Evolutionary conservation across 1,140 invertebrate genomes (phyloP).

Genomic region (Grapholita molesta): DNA sequence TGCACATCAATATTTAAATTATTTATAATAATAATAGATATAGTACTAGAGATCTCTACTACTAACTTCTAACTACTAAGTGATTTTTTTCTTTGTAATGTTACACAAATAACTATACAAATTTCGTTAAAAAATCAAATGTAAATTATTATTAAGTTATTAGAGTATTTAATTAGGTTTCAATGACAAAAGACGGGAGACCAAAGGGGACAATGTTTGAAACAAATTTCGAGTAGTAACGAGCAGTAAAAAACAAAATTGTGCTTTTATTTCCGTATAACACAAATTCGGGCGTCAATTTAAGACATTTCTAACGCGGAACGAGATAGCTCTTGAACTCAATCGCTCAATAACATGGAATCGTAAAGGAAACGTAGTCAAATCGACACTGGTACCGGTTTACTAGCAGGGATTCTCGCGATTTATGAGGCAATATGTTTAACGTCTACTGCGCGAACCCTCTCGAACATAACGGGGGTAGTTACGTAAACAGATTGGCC

Average conservation of each 20-base stretch:
- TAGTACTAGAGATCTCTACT: too few relatives aligned
- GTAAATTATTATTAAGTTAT: too few relatives aligned
- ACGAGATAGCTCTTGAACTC: slow-evolving; percentile 22
- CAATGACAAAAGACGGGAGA: too few relatives aligned
- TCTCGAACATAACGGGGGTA: slow-evolving; percentile 72
- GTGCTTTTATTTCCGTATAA: not conserved
- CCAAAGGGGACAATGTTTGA: too few relatives aligned
- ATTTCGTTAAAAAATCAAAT: too few relatives aligned
- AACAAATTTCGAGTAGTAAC: too few relatives aligned
- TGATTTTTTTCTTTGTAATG: too few relatives aligned
- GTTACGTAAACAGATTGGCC: slow-evolving; percentile 77
- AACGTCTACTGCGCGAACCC: slow-evolving; percentile 73
- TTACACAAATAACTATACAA: too few relatives aligned
- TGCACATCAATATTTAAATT: too few relatives aligned
- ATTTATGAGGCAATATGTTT: slow-evolving; percentile 78
- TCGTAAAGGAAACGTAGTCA: slow-evolving; percentile 70
- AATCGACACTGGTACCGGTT: slow-evolving; percentile 69
- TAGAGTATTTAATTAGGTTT: too few relatives aligned
- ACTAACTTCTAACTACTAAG: too few relatives aligned
- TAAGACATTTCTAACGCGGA: not conserved
- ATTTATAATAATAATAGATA: too few relatives aligned
- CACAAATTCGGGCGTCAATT: not conserved
- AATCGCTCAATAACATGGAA: slow-evolving; percentile 61
- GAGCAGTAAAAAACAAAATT: not conserved
- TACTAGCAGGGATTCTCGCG: slow-evolving; percentile 69